A percentile compares a stretch with the other conserved stretches of the same genome.
phyloP scores from a whole-genome alignment of 2,888 invertebrate genomes.

The Stenotaenia linearis region DNA sequence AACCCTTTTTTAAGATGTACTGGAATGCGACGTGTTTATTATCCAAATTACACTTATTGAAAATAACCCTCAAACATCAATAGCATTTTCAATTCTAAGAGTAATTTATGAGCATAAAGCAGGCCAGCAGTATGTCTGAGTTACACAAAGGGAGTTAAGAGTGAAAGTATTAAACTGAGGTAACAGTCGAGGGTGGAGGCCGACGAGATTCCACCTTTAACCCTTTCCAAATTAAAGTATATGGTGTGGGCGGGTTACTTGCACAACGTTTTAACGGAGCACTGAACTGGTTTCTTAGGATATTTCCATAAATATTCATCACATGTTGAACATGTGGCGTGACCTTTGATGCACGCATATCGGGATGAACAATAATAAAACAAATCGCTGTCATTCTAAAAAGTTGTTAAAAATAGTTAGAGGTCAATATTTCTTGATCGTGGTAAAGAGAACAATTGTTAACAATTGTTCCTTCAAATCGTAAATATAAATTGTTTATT shows the following conservation, averaged over 20 bases:
- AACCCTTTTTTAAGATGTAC: background rate
- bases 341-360: background rate
- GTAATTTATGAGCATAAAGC: background rate
- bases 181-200: slow-evolving; percentile 16
- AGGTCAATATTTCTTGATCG: background rate
- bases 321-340: background rate
- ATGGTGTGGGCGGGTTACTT: background rate
- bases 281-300: slow-evolving; percentile 1
- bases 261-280: slow-evolving; percentile 3
- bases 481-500: background rate
- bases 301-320: slow-evolving; percentile 13
- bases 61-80: background rate
- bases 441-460: background rate
- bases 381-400: background rate
- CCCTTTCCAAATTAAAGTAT: background rate
- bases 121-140: background rate
- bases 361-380: background rate
- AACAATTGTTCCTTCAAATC: background rate
- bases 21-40: background rate
- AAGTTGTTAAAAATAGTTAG: background rate
- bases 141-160: background rate
- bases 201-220: background rate
- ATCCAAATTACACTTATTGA: background rate
- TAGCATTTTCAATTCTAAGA: background rate
- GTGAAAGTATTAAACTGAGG: background rate